phyloP scores from a whole-genome alignment of 2,113 vertebrate species.

The Platichthys flesus region DNA sequence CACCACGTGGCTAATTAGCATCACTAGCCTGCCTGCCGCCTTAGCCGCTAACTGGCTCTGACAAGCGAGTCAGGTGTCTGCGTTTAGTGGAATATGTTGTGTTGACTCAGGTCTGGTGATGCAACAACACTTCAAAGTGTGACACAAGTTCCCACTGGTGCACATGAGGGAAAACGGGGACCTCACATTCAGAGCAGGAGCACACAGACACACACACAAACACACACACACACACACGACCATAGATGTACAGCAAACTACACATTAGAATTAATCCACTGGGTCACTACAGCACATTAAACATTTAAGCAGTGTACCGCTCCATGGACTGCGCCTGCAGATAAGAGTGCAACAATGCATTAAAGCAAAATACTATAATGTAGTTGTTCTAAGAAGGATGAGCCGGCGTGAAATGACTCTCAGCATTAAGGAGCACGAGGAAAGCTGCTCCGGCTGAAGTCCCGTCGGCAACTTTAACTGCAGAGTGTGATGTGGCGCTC shows the following conservation, averaged over 20 bases:
- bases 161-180: constrained; percentile 16
- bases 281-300: constrained; percentile 46
- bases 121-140: constrained; percentile 22
- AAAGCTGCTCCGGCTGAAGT: constrained; percentile 63
- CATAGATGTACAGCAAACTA: background rate
- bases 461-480: constrained; percentile 59
- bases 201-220: background rate
- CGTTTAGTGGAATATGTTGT: constrained; percentile 41
- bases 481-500: constrained; percentile 56
- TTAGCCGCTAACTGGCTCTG: constrained; percentile 49
- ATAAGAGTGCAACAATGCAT: constrained; percentile 41
- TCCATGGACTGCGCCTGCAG: constrained; percentile 40
- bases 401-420: constrained; percentile 57
- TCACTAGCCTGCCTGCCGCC: constrained; percentile 46
- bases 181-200: constrained; percentile 8
- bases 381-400: constrained; percentile 49
- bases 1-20: constrained; percentile 69
- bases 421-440: constrained; percentile 59
- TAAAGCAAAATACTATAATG: constrained; percentile 49
- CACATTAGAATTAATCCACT: constrained; percentile 21
- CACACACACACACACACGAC: too few species aligned
- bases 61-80: constrained; percentile 26
- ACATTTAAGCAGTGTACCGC: constrained; percentile 27
- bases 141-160: constrained; percentile 20
- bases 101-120: constrained; percentile 20